Conservation (phyloP, 1,140 invertebrate species). For the Ptiloglossa arizonensis region DNA sequence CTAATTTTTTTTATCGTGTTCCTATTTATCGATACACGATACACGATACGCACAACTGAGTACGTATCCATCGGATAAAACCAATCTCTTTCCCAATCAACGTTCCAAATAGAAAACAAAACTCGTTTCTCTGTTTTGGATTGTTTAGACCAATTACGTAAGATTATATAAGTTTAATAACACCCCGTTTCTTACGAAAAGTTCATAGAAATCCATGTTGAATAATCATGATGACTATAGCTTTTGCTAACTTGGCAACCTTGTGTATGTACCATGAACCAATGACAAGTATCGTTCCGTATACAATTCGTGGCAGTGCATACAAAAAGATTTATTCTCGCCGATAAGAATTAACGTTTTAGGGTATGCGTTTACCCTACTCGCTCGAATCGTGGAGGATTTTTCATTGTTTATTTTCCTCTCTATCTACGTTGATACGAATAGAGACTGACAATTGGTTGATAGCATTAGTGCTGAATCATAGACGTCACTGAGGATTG, state of each 20-base stretch:
- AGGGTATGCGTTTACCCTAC: not conserved
- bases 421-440: not conserved
- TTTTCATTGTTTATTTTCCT: not conserved
- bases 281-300: not conserved
- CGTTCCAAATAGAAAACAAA: too few relatives aligned
- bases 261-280: not conserved
- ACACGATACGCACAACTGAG: too few relatives aligned
- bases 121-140: not conserved
- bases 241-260: not conserved
- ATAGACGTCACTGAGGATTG: not conserved
- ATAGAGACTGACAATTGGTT: not conserved
- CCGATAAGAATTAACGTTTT: not conserved
- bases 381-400: not conserved
- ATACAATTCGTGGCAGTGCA: not conserved
- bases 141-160: not conserved
- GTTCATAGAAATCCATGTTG: slow-evolving; percentile 13
- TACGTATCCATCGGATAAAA: too few relatives aligned
- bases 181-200: not conserved
- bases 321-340: not conserved
- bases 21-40: too few relatives aligned
- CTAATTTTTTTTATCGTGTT: too few relatives aligned
- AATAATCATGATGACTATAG: slow-evolving; percentile 7
- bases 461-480: slow-evolving; percentile 3
- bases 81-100: too few relatives aligned
- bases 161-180: slow-evolving; percentile 15